Evolutionary conservation across 2,888 invertebrate species (phyloP).

Genomic region (Cremastinae sp.): DNA sequence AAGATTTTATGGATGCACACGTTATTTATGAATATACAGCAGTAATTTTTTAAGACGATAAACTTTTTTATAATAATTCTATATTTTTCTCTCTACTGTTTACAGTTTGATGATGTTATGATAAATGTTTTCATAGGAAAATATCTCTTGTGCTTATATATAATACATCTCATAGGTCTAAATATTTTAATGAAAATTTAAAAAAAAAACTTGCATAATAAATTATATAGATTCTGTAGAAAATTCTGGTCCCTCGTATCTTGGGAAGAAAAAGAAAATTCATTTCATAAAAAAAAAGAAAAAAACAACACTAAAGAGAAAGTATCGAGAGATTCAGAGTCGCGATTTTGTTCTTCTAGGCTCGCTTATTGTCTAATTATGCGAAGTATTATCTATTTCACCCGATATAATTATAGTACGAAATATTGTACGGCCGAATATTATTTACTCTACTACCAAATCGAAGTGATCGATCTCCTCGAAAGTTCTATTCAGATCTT

Average conservation of each 20-base stretch:
- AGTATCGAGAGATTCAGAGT: too few relatives aligned
- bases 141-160: conserved; percentile 24
- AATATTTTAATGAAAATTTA: conserved; percentile 24
- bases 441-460: conserved; percentile 71
- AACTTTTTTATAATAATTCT: conserved; percentile 16
- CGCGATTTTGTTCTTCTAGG: too few relatives aligned
- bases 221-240: conserved; percentile 54
- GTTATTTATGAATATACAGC: too few relatives aligned
- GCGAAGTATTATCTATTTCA: too few relatives aligned
- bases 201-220: conserved; percentile 47
- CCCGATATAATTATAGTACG: too few relatives aligned
- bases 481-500: conserved; percentile 72
- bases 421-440: not conserved
- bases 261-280: not conserved
- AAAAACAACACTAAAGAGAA: too few relatives aligned
- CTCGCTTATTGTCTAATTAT: too few relatives aligned
- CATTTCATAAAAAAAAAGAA: too few relatives aligned
- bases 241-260: conserved; percentile 34
- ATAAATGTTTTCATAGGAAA: conserved; percentile 31
- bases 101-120: conserved; percentile 30
- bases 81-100: conserved; percentile 19
- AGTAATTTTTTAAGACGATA: conserved; percentile 1
- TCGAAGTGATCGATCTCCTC: conserved; percentile 74
- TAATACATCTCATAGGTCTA: conserved; percentile 45
- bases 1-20: too few relatives aligned